A percentile compares a stretch with the other conserved stretches of the same genome.
Evolutionary conservation across 2,113 vertebrate species (phyloP).

Genomic region (Siphamia tubifer): DNA sequence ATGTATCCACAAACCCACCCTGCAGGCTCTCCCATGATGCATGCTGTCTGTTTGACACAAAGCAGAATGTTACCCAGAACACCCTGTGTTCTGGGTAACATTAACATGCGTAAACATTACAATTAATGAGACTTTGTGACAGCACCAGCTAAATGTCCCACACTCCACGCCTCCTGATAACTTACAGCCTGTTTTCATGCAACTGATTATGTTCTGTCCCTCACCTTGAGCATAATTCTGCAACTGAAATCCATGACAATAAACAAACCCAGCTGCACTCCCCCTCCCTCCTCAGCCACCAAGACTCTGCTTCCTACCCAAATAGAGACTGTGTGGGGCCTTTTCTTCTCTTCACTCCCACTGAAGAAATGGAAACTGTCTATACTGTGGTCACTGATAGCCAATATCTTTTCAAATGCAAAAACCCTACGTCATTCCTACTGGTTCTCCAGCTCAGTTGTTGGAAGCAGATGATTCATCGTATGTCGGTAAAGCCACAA

Average conservation of each 20-base stretch:
- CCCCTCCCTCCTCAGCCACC: not conserved
- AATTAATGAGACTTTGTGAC: conserved; percentile 59
- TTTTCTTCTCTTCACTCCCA: conserved; percentile 14
- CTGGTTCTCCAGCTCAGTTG: not conserved
- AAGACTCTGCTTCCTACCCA: conserved; percentile 10
- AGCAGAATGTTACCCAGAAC: conserved; percentile 65
- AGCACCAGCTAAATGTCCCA: conserved; percentile 25
- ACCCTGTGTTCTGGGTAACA: conserved; percentile 53
- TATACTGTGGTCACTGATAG: conserved; percentile 35
- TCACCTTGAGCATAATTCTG: conserved; percentile 28
- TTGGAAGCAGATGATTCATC: conserved; percentile 12
- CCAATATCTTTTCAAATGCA: conserved; percentile 37
- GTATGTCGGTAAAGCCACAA: conserved; percentile 1
- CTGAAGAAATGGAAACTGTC: conserved; percentile 27
- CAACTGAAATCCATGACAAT: not conserved
- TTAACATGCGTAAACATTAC: conserved; percentile 67
- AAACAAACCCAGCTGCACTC: conserved; percentile 50
- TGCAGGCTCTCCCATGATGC: conserved; percentile 8
- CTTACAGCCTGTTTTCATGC: conserved; percentile 38
- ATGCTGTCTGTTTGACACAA: conserved; percentile 47
- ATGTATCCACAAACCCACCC: not conserved
- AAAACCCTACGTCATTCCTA: conserved; percentile 2
- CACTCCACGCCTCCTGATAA: not conserved
- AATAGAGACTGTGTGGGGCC: conserved; percentile 34
- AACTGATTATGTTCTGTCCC: conserved; percentile 29